phyloP scores from a whole-genome alignment of 1,140 invertebrate genomes.

The Acromyrmex charruanus region DNA sequence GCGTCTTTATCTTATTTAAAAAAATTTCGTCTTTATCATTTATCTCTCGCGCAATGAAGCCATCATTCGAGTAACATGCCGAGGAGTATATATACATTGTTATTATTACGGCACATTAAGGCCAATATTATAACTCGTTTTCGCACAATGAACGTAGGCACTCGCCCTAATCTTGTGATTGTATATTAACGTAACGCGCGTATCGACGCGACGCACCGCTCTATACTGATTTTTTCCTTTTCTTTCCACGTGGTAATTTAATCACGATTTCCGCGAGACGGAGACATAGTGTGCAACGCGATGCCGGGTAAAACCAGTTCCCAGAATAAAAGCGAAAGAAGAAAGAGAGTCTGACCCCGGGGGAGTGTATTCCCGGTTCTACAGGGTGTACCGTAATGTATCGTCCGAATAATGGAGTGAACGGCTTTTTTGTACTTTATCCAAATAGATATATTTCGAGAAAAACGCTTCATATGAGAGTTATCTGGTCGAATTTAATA shows the following conservation, averaged over 20 bases:
- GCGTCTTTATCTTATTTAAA: neutral
- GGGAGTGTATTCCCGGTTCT: slow-evolving; percentile 31
- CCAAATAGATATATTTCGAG: neutral
- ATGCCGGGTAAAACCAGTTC: slow-evolving; percentile 73
- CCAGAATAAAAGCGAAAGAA: slow-evolving; percentile 66
- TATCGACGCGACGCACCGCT: neutral
- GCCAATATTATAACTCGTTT: slow-evolving; percentile 60
- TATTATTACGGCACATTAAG: slow-evolving; percentile 66
- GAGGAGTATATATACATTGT: slow-evolving; percentile 1
- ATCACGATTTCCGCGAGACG: slow-evolving; percentile 66
- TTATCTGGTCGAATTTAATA: neutral
- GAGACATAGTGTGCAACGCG: slow-evolving; percentile 58
- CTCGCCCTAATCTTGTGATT: slow-evolving; percentile 59
- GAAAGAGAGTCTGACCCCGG: slow-evolving; percentile 67
- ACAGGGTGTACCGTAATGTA: slow-evolving; percentile 62
- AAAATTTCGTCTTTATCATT: slow-evolving; percentile 10
- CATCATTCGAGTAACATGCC: neutral
- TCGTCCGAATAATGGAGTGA: neutral
- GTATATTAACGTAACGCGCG: slow-evolving; percentile 44
- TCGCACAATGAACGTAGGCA: slow-evolving; percentile 42
- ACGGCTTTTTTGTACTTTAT: neutral
- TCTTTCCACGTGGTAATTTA: slow-evolving; percentile 59
- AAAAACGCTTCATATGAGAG: neutral
- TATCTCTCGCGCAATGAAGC: slow-evolving; percentile 10
- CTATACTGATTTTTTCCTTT: slow-evolving; percentile 20